A percentile compares a stretch with the other conserved stretches of the same genome.
phyloP scores from a whole-genome alignment of 2,113 vertebrate genomes.

The Porphyrio hochstetteri region DNA sequence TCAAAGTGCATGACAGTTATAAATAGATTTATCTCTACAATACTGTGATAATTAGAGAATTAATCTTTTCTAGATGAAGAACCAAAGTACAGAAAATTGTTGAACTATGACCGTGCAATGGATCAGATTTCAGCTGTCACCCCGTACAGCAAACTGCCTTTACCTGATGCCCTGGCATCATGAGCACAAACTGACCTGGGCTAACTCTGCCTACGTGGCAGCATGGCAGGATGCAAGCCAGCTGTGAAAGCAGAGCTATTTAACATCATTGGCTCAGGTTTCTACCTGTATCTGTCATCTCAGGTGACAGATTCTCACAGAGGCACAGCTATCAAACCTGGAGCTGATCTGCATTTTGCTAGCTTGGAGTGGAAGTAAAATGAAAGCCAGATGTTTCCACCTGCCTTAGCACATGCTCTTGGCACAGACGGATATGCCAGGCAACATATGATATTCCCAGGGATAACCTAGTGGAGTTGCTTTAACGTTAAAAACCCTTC shows the following conservation, averaged over 20 bases:
- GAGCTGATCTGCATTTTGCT: background rate
- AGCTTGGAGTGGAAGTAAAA: background rate
- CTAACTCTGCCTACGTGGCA: rapidly evolving
- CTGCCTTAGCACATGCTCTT: background rate
- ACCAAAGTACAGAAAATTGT: background rate
- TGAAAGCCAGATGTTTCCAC: background rate
- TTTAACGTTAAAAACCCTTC: background rate
- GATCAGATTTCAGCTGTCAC: background rate
- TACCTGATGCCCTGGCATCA: background rate
- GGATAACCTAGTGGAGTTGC: background rate
- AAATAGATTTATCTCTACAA: background rate
- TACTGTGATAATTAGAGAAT: background rate
- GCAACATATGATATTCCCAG: background rate
- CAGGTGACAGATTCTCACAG: rapidly evolving
- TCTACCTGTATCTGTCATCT: background rate
- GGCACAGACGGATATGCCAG: background rate
- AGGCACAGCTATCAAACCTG: background rate
- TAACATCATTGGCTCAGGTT: background rate
- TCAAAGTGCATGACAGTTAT: background rate
- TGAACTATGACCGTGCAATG: background rate
- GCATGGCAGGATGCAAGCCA: background rate
- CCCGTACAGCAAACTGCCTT: background rate
- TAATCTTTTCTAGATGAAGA: background rate
- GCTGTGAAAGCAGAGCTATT: background rate
- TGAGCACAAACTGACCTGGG: background rate